These are phyloP conservation scores for Sebastes itinus DNA, from an alignment of 2,797 vertebrate species.

Conservation along the genomic window DNA sequence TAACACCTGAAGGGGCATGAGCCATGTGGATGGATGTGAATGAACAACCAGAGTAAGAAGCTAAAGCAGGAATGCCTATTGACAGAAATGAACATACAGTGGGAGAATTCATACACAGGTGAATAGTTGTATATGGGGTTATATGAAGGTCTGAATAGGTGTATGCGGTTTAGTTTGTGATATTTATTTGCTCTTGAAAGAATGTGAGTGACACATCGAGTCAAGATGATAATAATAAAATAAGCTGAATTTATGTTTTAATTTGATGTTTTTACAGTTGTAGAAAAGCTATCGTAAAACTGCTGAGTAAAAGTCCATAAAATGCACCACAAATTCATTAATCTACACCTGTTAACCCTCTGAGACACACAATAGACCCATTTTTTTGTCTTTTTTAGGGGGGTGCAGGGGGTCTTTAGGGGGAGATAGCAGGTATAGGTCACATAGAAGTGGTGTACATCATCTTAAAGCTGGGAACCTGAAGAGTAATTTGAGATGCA, in stretches of 20 bases:
- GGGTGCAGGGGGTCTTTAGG: accelerated
- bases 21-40: neutral
- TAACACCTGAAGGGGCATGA: slow-evolving; percentile 19
- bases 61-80: neutral
- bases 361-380: too few species aligned
- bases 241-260: neutral
- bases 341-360: too few species aligned
- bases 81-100: neutral
- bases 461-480: too few species aligned
- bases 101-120: neutral
- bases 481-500: too few species aligned
- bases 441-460: too few species aligned
- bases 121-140: neutral
- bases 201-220: slow-evolving; percentile 6
- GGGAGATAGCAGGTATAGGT: too few species aligned
- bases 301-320: neutral
- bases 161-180: slow-evolving; percentile 13
- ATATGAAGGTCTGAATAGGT: slow-evolving; percentile 12
- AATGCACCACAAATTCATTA: too few species aligned
- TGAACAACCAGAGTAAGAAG: slow-evolving; percentile 9
- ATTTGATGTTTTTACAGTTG: neutral
- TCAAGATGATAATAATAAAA: slow-evolving; percentile 2
- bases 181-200: slow-evolving; percentile 59
- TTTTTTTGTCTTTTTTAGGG: too few species aligned
- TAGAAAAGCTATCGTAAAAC: neutral